A percentile compares a stretch with the other conserved stretches of the same genome.
Conservation (phyloP, 2,797 vertebrate species). For the Propithecus deckenii region DNA sequence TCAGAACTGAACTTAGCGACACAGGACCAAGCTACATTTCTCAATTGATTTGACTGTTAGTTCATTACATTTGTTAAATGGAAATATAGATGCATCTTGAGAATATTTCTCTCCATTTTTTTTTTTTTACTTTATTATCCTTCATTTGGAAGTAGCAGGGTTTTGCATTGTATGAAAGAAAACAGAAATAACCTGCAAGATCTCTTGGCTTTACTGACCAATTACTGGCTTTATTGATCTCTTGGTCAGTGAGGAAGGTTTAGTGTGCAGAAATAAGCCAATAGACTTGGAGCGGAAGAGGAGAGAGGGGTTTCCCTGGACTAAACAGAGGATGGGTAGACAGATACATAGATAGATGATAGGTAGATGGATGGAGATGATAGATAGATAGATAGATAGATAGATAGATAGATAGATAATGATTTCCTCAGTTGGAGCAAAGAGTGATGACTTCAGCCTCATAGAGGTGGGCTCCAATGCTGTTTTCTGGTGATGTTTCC, state of each 20-base stretch:
- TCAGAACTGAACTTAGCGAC: neutral
- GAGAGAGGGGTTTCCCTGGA: neutral
- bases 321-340: neutral
- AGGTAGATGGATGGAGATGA: neutral
- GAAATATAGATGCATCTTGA: neutral
- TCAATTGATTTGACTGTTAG: neutral
- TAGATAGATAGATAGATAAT: neutral
- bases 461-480: neutral
- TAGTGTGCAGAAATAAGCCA: neutral
- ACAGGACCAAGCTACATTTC: neutral
- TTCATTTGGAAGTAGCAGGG: neutral
- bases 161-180: neutral
- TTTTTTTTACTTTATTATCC: neutral
- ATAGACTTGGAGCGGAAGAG: neutral
- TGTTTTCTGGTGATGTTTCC: accelerated
- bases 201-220: neutral
- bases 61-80: neutral
- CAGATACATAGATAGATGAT: neutral
- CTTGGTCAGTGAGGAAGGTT: neutral
- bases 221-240: too few species aligned
- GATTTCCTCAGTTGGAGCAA: neutral
- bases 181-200: neutral
- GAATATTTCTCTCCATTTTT: neutral
- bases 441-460: neutral
- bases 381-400: neutral